A percentile compares a stretch with the other conserved stretches of the same genome.
phyloP scores from a whole-genome alignment of 2,888 invertebrate species.

The Eupithecia insigniata region DNA sequence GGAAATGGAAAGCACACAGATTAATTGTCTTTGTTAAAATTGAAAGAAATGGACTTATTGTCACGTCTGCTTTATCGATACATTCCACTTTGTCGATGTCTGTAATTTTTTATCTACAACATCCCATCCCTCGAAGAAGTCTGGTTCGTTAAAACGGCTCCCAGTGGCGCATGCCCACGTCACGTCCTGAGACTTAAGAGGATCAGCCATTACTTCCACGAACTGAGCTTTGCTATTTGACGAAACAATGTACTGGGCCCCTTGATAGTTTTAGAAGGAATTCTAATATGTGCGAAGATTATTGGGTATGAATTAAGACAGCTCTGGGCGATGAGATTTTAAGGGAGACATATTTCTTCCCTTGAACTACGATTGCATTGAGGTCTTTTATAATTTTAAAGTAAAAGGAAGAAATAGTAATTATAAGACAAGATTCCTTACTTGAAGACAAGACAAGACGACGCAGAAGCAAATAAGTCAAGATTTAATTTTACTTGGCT shows the following conservation, averaged over 20 bases:
- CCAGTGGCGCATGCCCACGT: conserved; percentile 49
- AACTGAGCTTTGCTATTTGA: conserved; percentile 44
- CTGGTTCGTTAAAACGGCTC: conserved; percentile 46
- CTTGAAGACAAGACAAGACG: no score
- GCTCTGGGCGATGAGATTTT: neutral
- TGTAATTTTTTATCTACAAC: conserved; percentile 15
- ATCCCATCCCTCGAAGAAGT: conserved; percentile 20
- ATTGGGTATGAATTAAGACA: neutral
- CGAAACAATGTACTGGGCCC: conserved; percentile 38
- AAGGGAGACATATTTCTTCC: neutral
- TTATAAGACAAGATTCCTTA: neutral
- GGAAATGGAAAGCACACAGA: neutral
- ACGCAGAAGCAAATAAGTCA: no score
- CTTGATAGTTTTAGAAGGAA: conserved; percentile 2
- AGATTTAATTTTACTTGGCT: no score
- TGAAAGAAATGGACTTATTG: neutral
- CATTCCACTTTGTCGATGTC: neutral
- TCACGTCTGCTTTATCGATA: neutral
- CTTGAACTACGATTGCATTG: neutral
- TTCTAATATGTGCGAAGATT: neutral
- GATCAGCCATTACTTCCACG: conserved; percentile 53
- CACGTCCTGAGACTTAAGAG: conserved; percentile 51
- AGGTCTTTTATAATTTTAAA: neutral
- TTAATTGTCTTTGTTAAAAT: neutral
- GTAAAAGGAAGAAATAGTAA: neutral